These are phyloP conservation scores for Todiramphus saurophagus DNA, from an alignment of 2,113 vertebrate genomes.

Conservation along the genomic window DNA sequence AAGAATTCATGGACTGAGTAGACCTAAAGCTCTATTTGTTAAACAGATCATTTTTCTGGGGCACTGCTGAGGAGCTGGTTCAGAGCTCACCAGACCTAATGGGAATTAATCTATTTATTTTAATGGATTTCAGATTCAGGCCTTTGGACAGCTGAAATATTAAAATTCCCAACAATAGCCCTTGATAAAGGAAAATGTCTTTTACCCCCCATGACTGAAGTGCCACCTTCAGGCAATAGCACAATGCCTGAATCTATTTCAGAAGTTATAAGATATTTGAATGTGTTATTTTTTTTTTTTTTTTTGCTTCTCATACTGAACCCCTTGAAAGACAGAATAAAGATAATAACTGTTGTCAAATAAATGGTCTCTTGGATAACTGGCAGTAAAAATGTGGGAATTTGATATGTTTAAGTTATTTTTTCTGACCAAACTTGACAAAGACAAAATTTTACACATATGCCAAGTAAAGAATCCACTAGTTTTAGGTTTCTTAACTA, in stretches of 20 bases:
- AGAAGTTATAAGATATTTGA: background rate
- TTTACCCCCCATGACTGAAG: background rate
- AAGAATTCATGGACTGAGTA: background rate
- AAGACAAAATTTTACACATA: background rate
- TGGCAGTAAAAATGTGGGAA: background rate
- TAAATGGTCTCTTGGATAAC: background rate
- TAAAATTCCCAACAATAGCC: background rate
- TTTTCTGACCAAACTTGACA: background rate
- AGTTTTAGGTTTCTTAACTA: background rate
- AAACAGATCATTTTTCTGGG: background rate
- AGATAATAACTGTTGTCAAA: background rate
- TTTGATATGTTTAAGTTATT: background rate
- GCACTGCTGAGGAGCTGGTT: fast-evolving
- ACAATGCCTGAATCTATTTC: background rate
- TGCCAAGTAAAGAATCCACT: background rate
- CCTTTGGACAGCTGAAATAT: background rate
- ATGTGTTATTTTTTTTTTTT: background rate
- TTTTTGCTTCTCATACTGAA: background rate
- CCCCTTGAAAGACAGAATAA: background rate
- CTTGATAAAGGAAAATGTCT: background rate
- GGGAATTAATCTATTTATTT: background rate
- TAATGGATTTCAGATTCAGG: background rate
- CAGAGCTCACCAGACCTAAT: background rate
- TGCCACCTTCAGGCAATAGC: background rate
- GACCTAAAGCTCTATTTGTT: background rate